Evolutionary conservation across 2,888 invertebrate species (phyloP).

Genomic region (Cosmorhoe ocellata): DNA sequence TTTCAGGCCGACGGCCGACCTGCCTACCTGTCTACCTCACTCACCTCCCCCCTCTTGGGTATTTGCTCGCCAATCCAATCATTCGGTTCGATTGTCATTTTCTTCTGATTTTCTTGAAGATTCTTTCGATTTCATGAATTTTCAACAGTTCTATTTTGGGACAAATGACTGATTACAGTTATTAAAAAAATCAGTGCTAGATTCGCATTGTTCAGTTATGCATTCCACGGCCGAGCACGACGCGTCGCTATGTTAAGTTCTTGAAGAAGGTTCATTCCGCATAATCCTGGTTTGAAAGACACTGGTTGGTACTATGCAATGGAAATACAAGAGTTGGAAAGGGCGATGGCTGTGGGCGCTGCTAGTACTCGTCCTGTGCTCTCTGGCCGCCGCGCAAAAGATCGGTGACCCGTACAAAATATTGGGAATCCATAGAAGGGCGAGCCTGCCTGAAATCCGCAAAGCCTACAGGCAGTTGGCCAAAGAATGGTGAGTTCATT

Average conservation of each 20-base stretch:
- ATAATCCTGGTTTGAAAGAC: slow-evolving; percentile 20
- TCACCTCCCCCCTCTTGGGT: too few relatives aligned
- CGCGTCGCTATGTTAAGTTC: slow-evolving; percentile 30
- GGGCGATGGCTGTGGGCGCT: slow-evolving; percentile 64
- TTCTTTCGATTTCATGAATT: slow-evolving; percentile 64
- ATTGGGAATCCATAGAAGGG: slow-evolving; percentile 88
- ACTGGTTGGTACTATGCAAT: slow-evolving; percentile 70
- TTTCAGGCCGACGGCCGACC: too few relatives aligned
- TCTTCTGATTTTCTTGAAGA: slow-evolving; percentile 60
- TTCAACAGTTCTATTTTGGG: slow-evolving; percentile 77
- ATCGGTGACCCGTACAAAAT: slow-evolving; percentile 92
- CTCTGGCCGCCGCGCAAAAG: slow-evolving; percentile 64
- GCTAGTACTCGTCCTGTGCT: slow-evolving; percentile 49
- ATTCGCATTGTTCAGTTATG: slow-evolving; percentile 47
- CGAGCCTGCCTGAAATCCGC: slow-evolving; percentile 91
- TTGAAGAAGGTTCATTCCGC: slow-evolving; percentile 25
- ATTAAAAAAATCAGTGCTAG: slow-evolving; percentile 52
- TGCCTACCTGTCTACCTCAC: too few relatives aligned
- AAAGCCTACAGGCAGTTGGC: slow-evolving; percentile 94
- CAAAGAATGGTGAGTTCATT: slow-evolving; percentile 90
- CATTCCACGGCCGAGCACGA: slow-evolving; percentile 36
- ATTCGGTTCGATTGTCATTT: slow-evolving; percentile 52
- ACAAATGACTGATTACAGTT: slow-evolving; percentile 73
- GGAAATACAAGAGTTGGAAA: slow-evolving; percentile 66
- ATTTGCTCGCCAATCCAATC: too few relatives aligned